Evolutionary conservation across 2,113 vertebrate genomes (phyloP).

Genomic region (Suricata suricatta): DNA sequence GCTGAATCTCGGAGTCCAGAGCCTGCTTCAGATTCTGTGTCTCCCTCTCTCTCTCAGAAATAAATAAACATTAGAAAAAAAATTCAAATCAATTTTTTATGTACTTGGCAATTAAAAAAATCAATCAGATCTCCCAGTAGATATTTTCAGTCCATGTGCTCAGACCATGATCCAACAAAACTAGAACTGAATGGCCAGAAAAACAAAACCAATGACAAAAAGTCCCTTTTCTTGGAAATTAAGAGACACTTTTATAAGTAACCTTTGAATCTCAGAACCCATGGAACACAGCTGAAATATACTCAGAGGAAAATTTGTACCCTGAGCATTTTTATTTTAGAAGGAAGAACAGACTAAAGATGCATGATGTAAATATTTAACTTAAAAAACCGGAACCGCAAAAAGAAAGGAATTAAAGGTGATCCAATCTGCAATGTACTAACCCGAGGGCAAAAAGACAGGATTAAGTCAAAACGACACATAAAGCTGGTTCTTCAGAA

Average conservation of each 20-base stretch:
- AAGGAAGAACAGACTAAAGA: not conserved
- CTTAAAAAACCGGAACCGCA: not conserved
- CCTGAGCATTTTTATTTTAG: not conserved
- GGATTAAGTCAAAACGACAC: not conserved
- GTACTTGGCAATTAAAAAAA: not conserved
- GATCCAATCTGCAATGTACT: not conserved
- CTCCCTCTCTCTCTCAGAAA: too few relatives aligned
- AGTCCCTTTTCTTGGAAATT: not conserved
- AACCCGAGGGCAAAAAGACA: not conserved
- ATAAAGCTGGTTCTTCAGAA: not conserved
- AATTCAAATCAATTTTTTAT: not conserved
- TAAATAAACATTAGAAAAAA: too few relatives aligned
- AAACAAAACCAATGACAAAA: not conserved
- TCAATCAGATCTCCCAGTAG: not conserved
- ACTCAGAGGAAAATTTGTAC: not conserved
- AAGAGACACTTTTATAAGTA: not conserved
- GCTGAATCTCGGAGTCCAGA: too few relatives aligned
- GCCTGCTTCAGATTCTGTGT: too few relatives aligned
- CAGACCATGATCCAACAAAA: not conserved
- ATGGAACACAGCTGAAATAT: not conserved
- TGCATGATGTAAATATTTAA: not conserved
- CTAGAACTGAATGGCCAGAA: not conserved
- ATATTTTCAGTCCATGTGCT: not conserved
- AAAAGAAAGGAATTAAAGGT: not conserved
- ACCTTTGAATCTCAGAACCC: not conserved